A percentile compares a stretch with the other conserved stretches of the same genome.
These are phyloP conservation scores for Caloenas nicobarica DNA, from an alignment of 2,113 vertebrate genomes.

Conservation along the genomic window DNA sequence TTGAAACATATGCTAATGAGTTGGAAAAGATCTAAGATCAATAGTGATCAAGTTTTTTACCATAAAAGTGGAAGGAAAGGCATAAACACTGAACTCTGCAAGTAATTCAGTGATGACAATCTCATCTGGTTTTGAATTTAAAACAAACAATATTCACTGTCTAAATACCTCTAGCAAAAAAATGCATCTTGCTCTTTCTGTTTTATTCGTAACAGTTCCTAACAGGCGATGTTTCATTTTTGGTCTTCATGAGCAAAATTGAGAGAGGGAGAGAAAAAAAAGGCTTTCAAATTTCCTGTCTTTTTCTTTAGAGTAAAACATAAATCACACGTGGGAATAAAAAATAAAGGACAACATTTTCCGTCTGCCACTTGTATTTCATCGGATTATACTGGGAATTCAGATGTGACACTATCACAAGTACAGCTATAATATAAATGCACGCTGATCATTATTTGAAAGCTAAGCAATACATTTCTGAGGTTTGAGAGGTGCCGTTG, in stretches of 20 bases:
- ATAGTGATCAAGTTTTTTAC: not conserved
- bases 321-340: not conserved
- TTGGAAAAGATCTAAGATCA: not conserved
- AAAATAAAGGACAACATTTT: not conserved
- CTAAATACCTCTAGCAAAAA: not conserved
- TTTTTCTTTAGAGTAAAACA: not conserved
- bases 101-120: not conserved
- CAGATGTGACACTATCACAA: not conserved
- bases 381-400: not conserved
- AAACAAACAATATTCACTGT: not conserved
- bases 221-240: not conserved
- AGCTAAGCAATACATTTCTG: not conserved
- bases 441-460: not conserved
- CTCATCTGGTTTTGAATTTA: not conserved
- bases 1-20: not conserved
- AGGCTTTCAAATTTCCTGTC: not conserved
- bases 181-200: rapidly evolving
- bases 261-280: rapidly evolving
- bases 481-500: not conserved
- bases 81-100: not conserved
- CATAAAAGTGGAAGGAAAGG: not conserved
- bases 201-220: not conserved
- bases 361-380: not conserved
- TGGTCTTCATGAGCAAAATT: not conserved
- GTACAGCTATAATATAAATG: not conserved